phyloP scores from a whole-genome alignment of 2,113 vertebrate species.

The Mirounga angustirostris region DNA sequence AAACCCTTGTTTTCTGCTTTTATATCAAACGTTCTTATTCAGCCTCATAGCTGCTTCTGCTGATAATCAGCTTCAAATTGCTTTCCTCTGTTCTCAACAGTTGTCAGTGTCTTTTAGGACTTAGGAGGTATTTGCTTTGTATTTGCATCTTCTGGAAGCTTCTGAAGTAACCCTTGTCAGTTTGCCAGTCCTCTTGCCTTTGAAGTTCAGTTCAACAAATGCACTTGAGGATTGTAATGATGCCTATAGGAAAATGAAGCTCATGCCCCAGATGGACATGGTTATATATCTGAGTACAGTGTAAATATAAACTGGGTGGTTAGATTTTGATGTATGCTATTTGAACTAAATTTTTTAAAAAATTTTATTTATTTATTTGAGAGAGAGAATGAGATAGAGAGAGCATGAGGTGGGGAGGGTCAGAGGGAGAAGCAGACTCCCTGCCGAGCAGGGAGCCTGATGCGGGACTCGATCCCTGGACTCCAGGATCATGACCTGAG shows the following conservation, averaged over 20 bases:
- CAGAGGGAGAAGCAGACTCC: no score
- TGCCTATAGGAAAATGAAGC: neutral
- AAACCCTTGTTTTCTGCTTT: neutral
- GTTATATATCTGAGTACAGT: neutral
- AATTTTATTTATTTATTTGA: no score
- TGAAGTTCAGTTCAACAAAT: slow-evolving; percentile 35
- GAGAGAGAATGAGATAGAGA: no score
- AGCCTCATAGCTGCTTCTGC: neutral
- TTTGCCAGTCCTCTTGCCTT: neutral
- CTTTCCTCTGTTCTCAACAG: slow-evolving; percentile 12
- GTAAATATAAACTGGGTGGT: slow-evolving; percentile 12
- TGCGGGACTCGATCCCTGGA: no score
- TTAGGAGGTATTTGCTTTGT: neutral
- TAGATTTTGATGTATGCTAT: slow-evolving; percentile 33
- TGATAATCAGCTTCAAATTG: neutral
- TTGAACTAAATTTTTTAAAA: slow-evolving; percentile 38
- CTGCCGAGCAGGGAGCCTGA: no score
- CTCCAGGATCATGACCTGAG: no score
- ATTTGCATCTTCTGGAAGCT: slow-evolving; percentile 35
- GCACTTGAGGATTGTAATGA: slow-evolving; percentile 18
- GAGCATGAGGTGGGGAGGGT: no score
- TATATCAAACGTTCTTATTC: neutral
- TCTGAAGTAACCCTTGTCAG: slow-evolving; percentile 25
- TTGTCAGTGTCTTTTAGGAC: neutral
- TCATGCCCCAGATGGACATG: neutral